phyloP scores from a whole-genome alignment of 2,888 invertebrate genomes.

The Dynastes grantii region DNA sequence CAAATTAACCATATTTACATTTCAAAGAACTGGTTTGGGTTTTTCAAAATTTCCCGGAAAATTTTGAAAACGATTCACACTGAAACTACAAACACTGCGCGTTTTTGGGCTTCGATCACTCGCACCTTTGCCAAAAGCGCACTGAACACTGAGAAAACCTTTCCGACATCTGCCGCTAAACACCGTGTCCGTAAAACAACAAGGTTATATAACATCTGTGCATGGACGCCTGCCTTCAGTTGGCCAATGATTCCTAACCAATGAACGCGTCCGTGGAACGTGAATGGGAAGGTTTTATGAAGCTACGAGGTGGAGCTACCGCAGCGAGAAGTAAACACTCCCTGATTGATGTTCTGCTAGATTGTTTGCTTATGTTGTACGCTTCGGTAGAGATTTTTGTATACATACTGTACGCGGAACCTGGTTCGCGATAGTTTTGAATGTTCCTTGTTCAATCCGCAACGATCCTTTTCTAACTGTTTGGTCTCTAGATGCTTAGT shows the following conservation, averaged over 20 bases:
- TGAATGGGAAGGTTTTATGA: conserved; percentile 40
- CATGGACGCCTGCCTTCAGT: conserved; percentile 37
- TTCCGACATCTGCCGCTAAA: conserved; percentile 44
- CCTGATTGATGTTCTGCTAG: conserved; percentile 36
- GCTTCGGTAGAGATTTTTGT: conserved; percentile 18
- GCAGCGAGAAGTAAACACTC: conserved; percentile 26
- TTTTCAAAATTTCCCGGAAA: not conserved
- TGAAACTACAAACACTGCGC: not conserved
- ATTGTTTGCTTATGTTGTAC: conserved; percentile 41
- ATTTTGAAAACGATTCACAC: conserved; percentile 1
- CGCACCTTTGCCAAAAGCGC: conserved; percentile 23
- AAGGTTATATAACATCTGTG: conserved; percentile 48
- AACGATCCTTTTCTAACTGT: not conserved
- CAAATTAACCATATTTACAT: conserved; percentile 61
- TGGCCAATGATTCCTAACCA: conserved; percentile 45
- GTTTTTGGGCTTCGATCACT: not conserved
- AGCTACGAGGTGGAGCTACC: conserved; percentile 19
- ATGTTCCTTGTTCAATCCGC: not conserved
- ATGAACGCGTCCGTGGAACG: conserved; percentile 15
- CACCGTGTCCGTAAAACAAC: conserved; percentile 38
- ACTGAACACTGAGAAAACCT: conserved; percentile 27
- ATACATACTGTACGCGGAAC: not conserved
- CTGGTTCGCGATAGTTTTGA: conserved; percentile 10
- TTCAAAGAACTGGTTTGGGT: conserved; percentile 13
- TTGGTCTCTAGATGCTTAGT: not conserved